Base-by-base conservation (phyloP, 2,888 invertebrate genomes). In the Coremacera marginata region DNA sequence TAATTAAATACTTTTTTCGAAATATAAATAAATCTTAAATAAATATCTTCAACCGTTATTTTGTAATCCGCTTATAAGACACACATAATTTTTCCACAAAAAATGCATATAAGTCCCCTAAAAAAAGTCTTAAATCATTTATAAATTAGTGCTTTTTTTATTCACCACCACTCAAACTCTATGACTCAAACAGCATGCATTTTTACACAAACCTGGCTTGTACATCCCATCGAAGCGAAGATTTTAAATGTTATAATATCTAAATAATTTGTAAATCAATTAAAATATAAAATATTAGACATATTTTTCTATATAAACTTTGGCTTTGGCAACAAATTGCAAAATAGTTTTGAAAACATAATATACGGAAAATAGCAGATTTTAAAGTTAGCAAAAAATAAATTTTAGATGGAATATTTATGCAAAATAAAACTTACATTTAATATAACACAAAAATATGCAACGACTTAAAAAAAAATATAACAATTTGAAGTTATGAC, bases 211-310 rank as follows among this genome's bases (percentile, higher is more conserved):
- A 62, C 67, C 57, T 57, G 31, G 3, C 55, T 60, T 68, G 19
- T 68, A 68, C 60, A 75, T 75, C 75, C 75, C 75, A 75, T 57
- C 75, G 75, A 75, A 57, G 44, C 19, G 16, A 31, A 22, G 25
- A 57, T 31, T 49, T 51, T 73, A 52, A 14, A 16, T 57, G 71
- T 57, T 25, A 37, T n/a, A 44, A 44, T 65, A 2, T 49, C 51
- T 27, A 19, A 44, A 51, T 37, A 67, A 67, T n/a, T 67, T 49
- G n/a, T 49, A 49, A 67, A 49, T 19, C 14, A 22, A 34, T n/a
- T 68, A 14, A 14, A 9, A 34, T 19, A 70, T 31, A 22, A 25
- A 22, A 55, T 37, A 34, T 71, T 71, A 11, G 37, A 37, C 60
- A 71, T 71, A 71, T 71, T 71, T 57, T 71, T 71, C 71, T 55